phyloP scores from a whole-genome alignment of 2,888 invertebrate species.

The Drosophila quasianomalipes region DNA sequence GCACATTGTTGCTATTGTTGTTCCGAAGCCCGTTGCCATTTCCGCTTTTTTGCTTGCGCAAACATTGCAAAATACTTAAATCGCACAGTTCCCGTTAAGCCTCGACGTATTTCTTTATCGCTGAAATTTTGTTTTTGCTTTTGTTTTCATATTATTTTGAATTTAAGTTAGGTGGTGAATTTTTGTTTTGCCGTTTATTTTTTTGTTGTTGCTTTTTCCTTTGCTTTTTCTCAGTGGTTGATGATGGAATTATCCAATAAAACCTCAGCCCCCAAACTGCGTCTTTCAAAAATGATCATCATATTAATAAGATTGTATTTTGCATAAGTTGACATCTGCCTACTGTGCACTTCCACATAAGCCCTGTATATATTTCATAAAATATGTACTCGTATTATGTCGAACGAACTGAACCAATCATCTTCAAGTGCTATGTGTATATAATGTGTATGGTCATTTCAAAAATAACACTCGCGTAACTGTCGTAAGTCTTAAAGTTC shows the following conservation, averaged over 20 bases:
- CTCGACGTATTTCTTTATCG: conserved; percentile 5
- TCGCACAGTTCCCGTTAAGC: conserved; percentile 48
- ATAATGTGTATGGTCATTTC: neutral
- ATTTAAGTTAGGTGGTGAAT: neutral
- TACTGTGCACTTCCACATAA: neutral
- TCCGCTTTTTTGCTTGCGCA: conserved; percentile 15
- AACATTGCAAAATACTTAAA: conserved; percentile 67
- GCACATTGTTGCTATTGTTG: conserved; percentile 37
- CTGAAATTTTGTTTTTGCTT: neutral
- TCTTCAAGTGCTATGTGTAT: neutral
- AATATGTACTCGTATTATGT: neutral
- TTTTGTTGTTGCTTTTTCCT: neutral
- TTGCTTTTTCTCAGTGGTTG: neutral
- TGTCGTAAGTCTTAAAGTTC: neutral
- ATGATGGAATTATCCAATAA: conserved; percentile 27
- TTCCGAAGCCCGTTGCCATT: conserved; percentile 10
- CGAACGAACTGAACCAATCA: neutral
- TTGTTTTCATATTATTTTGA: neutral
- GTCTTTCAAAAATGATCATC: conserved; percentile 28
- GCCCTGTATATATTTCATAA: neutral
- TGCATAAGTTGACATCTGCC: conserved; percentile 1
- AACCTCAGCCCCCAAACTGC: neutral
- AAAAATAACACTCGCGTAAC: neutral
- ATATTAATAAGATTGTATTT: conserved; percentile 41
- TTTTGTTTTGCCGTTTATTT: neutral